phyloP scores from a whole-genome alignment of 2,113 vertebrate genomes.

The Oryzias woworae region DNA sequence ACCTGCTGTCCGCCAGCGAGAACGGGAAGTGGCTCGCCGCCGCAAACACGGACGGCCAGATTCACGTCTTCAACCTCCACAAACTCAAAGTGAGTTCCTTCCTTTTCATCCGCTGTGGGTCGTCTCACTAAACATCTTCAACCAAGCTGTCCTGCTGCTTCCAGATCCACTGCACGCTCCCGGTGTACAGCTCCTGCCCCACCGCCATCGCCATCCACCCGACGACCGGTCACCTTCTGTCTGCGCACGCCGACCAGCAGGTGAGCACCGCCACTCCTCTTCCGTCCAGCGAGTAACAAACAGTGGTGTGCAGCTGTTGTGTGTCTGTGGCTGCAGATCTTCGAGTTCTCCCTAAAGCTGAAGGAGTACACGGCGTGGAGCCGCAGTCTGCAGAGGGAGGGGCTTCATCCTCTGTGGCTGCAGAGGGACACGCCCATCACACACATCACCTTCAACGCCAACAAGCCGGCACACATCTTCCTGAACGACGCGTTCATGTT shows the following conservation, averaged over 20 bases:
- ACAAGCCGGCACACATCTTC: conserved; percentile 81
- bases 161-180: conserved; percentile 86
- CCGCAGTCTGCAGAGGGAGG: conserved; percentile 80
- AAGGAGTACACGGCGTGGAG: conserved; percentile 91
- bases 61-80: conserved; percentile 83
- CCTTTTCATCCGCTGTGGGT: neutral
- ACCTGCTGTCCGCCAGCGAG: conserved; percentile 80
- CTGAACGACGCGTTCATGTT: conserved; percentile 92
- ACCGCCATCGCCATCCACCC: conserved; percentile 88
- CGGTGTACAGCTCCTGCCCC: conserved; percentile 83
- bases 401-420: conserved; percentile 86
- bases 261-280: conserved; percentile 54
- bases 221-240: conserved; percentile 81
- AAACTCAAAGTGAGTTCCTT: conserved; percentile 79
- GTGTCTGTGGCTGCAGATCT: conserved; percentile 71
- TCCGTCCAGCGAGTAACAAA: neutral
- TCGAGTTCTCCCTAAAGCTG: conserved; percentile 86
- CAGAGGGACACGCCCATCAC: conserved; percentile 88
- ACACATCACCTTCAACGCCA: conserved; percentile 84
- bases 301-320: neutral
- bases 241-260: conserved; percentile 90
- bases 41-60: conserved; percentile 76
- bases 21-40: conserved; percentile 87
- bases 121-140: neutral
- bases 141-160: neutral